Base-by-base conservation (phyloP, 2,797 vertebrate species). In the Gobio occitaniae region DNA sequence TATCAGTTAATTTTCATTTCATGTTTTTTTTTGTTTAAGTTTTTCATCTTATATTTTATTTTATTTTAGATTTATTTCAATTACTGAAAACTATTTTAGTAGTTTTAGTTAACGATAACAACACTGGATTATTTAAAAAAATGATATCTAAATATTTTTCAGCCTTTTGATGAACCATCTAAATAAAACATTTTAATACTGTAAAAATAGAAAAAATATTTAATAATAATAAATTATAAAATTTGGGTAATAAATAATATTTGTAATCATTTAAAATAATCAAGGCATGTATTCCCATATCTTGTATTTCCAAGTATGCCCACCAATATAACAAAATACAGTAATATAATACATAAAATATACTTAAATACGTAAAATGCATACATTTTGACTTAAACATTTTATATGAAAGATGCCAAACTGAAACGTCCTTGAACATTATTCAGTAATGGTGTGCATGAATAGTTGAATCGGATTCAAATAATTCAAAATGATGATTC, bases 331-430 rank as follows among this genome's bases (percentile, higher is more conserved):
- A 44, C 38, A 69, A 69, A 21, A 41, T 4, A 41, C 66, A 69
- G 4, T 44, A 13, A n/a, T 70, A 47, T 1, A 70, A 47, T 70
- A 1, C 48, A 74, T 32, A 12, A 29, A 17, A 29, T 72, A 48
- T 75, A 75, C 17, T 74, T 74, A 52, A 74, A 52, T 74, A 71
- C 47, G 25, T 10, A 50, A 50, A 29, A 29, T 71, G 7, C 65
- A 68, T 19, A 41, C 41, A 71, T 71, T 25, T 48, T 71, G 9
- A 25, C 7, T 25, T 16, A 47, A 15, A 48, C 41, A 71, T 71
- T 72, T 48, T 0, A 72, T 21, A 69, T 9, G 7, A 29, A 16
- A 48, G 25, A 8, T 16, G 3, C 19, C 6, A 1, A 70, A 70
- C 38, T 44, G 19, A 3, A n/a, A 48, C n/a, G 17, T 72, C 7